Evolutionary conservation across 1,140 invertebrate species (phyloP).

Genomic region (Pseudomyrmex dendroicus): DNA sequence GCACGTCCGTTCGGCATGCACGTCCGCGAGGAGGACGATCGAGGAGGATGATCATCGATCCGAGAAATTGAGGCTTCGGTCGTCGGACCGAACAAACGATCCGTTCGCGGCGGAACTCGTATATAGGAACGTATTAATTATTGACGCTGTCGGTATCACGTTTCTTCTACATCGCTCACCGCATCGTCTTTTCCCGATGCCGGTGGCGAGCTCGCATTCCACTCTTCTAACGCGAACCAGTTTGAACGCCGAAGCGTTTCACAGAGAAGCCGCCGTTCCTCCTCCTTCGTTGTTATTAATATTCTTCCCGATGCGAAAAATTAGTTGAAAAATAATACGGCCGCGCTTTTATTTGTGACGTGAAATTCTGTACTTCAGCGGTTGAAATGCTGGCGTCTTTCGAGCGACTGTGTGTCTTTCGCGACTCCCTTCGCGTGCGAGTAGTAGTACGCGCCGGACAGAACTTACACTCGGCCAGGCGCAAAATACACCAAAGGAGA

Average conservation of each 20-base stretch:
- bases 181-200: slow-evolving; percentile 45
- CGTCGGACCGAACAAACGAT: slow-evolving; percentile 51
- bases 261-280: background rate
- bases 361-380: background rate
- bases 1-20: slow-evolving; percentile 19
- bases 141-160: slow-evolving; percentile 48
- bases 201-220: slow-evolving; percentile 37
- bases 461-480: slow-evolving; percentile 47
- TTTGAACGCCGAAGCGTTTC: slow-evolving; percentile 11
- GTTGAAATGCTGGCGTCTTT: background rate
- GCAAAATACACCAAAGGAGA: slow-evolving; percentile 43
- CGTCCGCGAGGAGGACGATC: slow-evolving; percentile 39
- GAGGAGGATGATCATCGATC: slow-evolving; percentile 56
- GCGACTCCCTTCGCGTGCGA: slow-evolving; percentile 48
- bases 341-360: background rate
- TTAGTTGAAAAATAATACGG: background rate
- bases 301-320: slow-evolving; percentile 18
- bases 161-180: slow-evolving; percentile 57
- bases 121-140: slow-evolving; percentile 60
- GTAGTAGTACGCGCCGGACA: slow-evolving; percentile 32
- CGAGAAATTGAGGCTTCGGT: slow-evolving; percentile 45
- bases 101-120: slow-evolving; percentile 51
- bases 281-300: background rate
- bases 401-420: slow-evolving; percentile 50
- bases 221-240: slow-evolving; percentile 19